These are phyloP conservation scores for Bucco capensis DNA, from an alignment of 2,113 vertebrate species.

Conservation along the genomic window DNA sequence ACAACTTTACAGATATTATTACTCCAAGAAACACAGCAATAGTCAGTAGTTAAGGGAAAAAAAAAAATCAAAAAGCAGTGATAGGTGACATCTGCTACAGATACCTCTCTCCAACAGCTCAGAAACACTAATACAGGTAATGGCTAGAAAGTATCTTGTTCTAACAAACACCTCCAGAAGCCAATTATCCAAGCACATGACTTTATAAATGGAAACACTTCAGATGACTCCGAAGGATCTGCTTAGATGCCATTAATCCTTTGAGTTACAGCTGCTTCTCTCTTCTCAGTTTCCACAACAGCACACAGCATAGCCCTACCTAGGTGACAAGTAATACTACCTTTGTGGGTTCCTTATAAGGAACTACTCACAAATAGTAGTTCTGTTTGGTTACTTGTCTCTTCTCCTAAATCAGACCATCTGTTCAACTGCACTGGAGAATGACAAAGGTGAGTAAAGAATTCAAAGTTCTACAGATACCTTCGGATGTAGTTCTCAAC, in stretches of 20 bases:
- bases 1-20: background rate
- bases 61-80: background rate
- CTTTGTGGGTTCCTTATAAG: background rate
- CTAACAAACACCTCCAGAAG: background rate
- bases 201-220: background rate
- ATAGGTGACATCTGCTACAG: background rate
- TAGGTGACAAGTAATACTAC: background rate
- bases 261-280: background rate
- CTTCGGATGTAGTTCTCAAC: slow-evolving; percentile 22
- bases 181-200: background rate
- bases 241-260: background rate
- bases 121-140: background rate
- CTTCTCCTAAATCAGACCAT: background rate
- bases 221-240: background rate
- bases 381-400: background rate
- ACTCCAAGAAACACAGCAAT: background rate
- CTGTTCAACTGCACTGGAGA: background rate
- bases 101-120: background rate
- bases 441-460: background rate
- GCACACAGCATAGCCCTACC: background rate
- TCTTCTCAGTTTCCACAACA: background rate
- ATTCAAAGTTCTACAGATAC: background rate
- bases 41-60: background rate
- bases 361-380: background rate
- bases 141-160: background rate